These are phyloP conservation scores for Equus przewalskii DNA, from an alignment of 2,113 vertebrate species.

Conservation along the genomic window DNA sequence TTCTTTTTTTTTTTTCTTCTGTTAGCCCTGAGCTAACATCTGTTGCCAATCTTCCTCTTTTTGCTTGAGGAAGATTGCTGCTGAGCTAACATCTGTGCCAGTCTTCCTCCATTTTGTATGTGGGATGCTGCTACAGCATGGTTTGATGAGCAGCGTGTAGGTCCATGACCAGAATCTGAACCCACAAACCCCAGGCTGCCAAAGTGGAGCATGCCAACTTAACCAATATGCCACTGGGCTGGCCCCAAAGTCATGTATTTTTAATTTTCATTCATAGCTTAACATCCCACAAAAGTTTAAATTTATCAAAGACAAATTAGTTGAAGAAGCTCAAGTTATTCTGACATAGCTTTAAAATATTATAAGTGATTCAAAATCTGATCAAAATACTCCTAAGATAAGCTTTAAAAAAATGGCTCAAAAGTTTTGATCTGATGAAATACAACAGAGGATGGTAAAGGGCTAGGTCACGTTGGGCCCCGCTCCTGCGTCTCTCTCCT, in stretches of 20 bases:
- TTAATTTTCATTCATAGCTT: background rate
- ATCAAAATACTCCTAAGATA: background rate
- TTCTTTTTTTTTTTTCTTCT: no score
- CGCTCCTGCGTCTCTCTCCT: fast-evolving
- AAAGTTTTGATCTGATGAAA: background rate
- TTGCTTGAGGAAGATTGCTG: no score
- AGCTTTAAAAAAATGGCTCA: background rate
- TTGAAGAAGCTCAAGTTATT: background rate
- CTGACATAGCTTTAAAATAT: background rate
- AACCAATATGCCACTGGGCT: no score
- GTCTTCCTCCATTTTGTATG: no score
- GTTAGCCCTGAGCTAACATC: no score
- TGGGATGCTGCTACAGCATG: no score
- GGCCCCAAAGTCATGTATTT: background rate
- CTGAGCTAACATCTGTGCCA: no score
- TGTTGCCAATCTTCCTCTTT: no score
- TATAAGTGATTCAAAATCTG: background rate
- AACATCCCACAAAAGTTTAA: background rate
- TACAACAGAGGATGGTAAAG: background rate
- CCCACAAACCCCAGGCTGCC: no score
- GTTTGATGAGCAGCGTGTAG: no score
- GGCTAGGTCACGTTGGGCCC: background rate
- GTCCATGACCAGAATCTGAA: no score
- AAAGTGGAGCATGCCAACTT: no score
- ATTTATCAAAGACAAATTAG: background rate